Base-by-base conservation (phyloP, 2,888 invertebrate species). In the Drosophila pseudotakahashii region DNA sequence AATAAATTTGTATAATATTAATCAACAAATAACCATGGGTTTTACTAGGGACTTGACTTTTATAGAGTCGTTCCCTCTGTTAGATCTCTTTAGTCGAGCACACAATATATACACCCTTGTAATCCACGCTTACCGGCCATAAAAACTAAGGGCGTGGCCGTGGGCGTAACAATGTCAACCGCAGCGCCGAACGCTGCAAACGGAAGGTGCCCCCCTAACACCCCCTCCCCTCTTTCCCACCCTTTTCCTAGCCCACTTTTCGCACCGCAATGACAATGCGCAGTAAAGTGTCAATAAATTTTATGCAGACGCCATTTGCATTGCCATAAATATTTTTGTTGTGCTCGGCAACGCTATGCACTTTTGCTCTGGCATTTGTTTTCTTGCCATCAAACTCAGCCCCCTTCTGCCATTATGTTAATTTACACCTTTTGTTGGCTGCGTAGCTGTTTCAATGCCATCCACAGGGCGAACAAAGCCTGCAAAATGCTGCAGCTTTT, bases 221-320 rank as follows among this genome's bases (percentile, higher is more conserved):
- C 36, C 42, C 16, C 10, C 0, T n/a, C 26, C 32, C 11, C 13
- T 36, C 13, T n/a, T 9, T 1, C 64, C 75, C 81, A 64, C 80
- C 48, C n/a, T n/a, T n/a, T n/a, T n/a, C n/a, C n/a, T n/a, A n/a
- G 48, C 48, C 48, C 48, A 2, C 34, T 34, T 48, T 48, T 48
- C 32, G 34, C 48, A 48, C 48, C 74, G 57, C 78, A 83, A 73
- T 78, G 86, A 68, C 78, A 88, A 80, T 86, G 79, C 79, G 64
- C 73, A 66, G 62, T 52, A 75, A 87, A 85, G 86, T 89, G 85
- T 85, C 88, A 88, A 85, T 85, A 89, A 85, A 85, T 85, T 89
- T 88, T 73, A 88, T 85, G 89, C 85, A 85, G 88, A 73, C 77
- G 77, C 76, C 88, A 89, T 89, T 89, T 85, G 75, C 80, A 88